phyloP scores from a whole-genome alignment of 2,888 invertebrate species.

The Boloria selene region DNA sequence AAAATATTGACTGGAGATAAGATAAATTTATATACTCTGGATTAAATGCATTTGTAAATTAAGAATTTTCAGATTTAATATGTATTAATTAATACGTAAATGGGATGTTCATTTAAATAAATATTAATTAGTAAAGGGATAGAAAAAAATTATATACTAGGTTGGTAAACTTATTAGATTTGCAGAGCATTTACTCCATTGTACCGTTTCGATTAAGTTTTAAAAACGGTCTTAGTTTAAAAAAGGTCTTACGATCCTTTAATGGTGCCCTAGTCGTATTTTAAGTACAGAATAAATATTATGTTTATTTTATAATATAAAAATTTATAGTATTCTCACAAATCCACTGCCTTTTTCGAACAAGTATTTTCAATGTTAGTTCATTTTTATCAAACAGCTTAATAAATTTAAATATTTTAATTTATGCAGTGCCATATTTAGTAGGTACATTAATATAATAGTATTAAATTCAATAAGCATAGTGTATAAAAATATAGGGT shows the following conservation, averaged over 20 bases:
- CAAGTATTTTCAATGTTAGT: slow-evolving; percentile 18
- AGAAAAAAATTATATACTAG: slow-evolving; percentile 11
- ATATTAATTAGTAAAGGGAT: background rate
- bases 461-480: slow-evolving; percentile 4
- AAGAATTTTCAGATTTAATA: no score
- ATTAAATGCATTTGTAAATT: no score
- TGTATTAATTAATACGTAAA: no score
- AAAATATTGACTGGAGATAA: background rate
- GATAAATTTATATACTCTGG: no score
- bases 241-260: slow-evolving; percentile 17
- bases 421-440: slow-evolving; percentile 51
- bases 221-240: slow-evolving; percentile 5
- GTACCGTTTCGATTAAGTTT: background rate
- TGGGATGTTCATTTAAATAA: no score
- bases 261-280: slow-evolving; percentile 53
- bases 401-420: slow-evolving; percentile 1
- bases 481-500: slow-evolving; percentile 17
- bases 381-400: background rate
- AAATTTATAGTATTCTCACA: slow-evolving; percentile 29
- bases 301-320: slow-evolving; percentile 33
- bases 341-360: slow-evolving; percentile 33
- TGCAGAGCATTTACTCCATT: background rate
- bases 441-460: slow-evolving; percentile 10
- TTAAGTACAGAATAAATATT: slow-evolving; percentile 49
- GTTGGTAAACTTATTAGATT: no score